Evolutionary conservation across 2,113 vertebrate species (phyloP), one percentile per base, ranked within the genome.

Genomic region (Sprattus sprattus): DNA sequence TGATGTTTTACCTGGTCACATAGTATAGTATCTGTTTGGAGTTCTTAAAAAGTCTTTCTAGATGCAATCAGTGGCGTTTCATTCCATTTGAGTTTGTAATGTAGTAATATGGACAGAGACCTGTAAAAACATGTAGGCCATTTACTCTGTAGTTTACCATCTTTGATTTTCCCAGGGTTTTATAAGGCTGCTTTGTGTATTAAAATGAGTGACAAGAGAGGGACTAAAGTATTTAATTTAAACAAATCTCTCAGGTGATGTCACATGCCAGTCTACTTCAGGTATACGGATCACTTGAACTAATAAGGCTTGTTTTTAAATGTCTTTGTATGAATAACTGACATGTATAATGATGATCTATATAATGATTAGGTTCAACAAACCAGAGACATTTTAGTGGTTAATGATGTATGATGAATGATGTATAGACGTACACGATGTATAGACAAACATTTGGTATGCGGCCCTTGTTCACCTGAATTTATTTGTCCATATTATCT

Each of bases 181-280:
- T 25, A 81, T 84, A 80, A 84, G n/a, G 57, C 20, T 83, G 64
- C 45, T 91, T 89, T 91, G 82, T 83, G 87, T 90, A 88, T 90
- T 89, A 85, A 90, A 90, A 89, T 88, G 45, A 67, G 52, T 32
- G 8, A 83, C 67, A 81, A 20, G 44, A 81, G 18, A 44, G 8
- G 25, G 44, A 49, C 25, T 83, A 13, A 9, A 25, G 82, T 67
- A 86, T 84, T n/a, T 46, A 60, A 39, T 81, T 46, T 49, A 88
- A 84, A 60, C 71, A 87, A 87, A 90, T 71, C 20, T n/a, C 45
- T 64, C 2, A 81, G 28, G 84, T 82, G 39, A 49, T 83, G 71
- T 25, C 44, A 15, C 15, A 20, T 64, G 16, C 2, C 9, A 16
- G 18, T 47, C 80, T 81, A n/a, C 45, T 47, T 16, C 47, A 45